Evolutionary conservation across 2,113 vertebrate species (phyloP), one percentile per base, ranked within the genome.

Genomic region (Otolemur garnettii): DNA sequence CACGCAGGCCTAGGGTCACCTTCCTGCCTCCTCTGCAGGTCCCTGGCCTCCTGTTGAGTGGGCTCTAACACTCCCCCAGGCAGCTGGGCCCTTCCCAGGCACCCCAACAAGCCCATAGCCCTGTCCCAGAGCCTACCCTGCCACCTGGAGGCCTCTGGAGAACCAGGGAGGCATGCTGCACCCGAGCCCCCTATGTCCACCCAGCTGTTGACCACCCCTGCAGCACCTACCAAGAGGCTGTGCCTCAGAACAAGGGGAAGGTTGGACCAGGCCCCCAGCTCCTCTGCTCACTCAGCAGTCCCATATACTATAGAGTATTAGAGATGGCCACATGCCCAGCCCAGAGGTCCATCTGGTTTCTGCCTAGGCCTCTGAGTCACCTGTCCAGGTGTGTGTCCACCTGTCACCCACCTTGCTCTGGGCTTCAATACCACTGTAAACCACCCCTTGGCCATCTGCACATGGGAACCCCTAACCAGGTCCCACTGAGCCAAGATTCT

Each of bases 1-100:
- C 3, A 5, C 24, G 12, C 2, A 13, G 71, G 21, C 35, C 71
- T 1, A 11, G 35, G 71, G 6, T 35, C 33, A 4, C 5, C 35
- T 74, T 42, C 22, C 71, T 42, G 69, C 69, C 4, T 4, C 69
- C 69, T 72, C n/a, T 21, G 35, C n/a, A 21, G n/a, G 38, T 38
- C 19, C 69, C 69, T 38, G 64, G n/a, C 69, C n/a, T 71, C 9
- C 0, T 0, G 14, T 2, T 2, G 12, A 18, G 13, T 22, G 53
- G 64, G 74, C 30, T 22, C 55, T 35, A 1, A 17, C 17, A 10
- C 64, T 19, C 55, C 9, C 28, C 55, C 69, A 30, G 22, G 55
- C 69, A 55, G 35, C 38, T 6, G 71, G 18, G 28, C 21, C 74
- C 33, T 59, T 33, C 28, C 45, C 3, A 4, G 50, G 45, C 10